phyloP scores from a whole-genome alignment of 1,140 invertebrate genomes.

The Triops longicaudatus region DNA sequence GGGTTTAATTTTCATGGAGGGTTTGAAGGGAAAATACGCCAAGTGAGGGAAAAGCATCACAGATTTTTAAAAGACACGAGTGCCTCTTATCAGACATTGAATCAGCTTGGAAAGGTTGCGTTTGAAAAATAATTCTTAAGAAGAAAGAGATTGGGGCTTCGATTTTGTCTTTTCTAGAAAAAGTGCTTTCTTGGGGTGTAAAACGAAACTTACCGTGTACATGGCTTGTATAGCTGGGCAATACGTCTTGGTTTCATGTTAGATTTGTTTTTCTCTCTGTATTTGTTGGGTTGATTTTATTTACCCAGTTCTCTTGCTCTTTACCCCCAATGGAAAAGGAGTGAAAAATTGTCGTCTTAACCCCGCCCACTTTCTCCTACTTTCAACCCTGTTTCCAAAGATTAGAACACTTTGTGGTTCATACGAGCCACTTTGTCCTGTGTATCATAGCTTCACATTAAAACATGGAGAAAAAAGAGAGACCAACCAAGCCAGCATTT shows the following conservation, averaged over 20 bases:
- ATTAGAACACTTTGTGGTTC: neutral
- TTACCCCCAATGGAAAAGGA: neutral
- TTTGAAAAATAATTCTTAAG: neutral
- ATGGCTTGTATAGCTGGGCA: slow-evolving; percentile 14
- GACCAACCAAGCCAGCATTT: neutral
- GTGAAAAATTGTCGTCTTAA: neutral
- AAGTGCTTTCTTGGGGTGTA: neutral
- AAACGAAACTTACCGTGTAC: neutral
- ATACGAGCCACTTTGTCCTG: neutral
- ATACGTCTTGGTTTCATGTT: neutral
- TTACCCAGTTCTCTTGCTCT: neutral
- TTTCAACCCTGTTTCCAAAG: neutral
- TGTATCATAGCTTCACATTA: slow-evolving; percentile 15
- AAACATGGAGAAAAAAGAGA: neutral
- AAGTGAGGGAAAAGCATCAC: neutral
- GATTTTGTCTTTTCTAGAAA: neutral
- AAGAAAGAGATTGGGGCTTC: neutral
- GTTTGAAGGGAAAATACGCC: neutral
- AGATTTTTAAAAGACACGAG: neutral
- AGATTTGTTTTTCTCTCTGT: neutral
- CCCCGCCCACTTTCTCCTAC: neutral
- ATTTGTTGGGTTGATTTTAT: neutral
- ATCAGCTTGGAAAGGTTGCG: neutral
- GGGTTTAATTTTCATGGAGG: neutral
- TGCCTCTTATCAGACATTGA: neutral